These are phyloP conservation scores for Aurelia coerulea DNA, from an alignment of 30 jellyfish, hydroid and myxozoan genomes.

Conservation along the genomic window DNA sequence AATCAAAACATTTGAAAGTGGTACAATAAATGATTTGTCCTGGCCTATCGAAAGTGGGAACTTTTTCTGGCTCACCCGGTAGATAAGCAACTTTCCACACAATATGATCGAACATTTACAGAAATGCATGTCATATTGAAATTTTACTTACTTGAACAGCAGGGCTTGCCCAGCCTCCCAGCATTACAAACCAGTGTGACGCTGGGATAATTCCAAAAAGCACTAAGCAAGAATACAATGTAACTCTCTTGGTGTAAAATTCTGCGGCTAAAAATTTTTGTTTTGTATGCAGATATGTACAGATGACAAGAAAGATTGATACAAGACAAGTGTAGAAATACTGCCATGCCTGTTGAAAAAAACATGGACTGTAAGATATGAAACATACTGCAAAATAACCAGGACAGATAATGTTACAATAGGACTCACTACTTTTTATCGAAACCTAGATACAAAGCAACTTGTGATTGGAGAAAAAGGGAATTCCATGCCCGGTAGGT, in stretches of 20 bases:
- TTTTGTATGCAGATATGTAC: slow-evolving; percentile 50
- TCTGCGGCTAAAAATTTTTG: slow-evolving; percentile 54
- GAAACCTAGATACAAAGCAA: no score
- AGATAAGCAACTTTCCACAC: neutral
- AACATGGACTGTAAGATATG: no score
- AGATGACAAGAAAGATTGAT: slow-evolving; percentile 33
- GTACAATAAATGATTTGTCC: no score
- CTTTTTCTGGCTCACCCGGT: no score
- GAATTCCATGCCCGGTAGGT: no score
- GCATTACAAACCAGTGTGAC: slow-evolving; percentile 77
- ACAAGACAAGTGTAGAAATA: slow-evolving; percentile 79
- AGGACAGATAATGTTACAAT: no score
- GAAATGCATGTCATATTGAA: neutral
- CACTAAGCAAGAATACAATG: slow-evolving; percentile 60
- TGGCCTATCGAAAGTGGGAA: no score
- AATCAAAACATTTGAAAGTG: no score
- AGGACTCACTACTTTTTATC: no score
- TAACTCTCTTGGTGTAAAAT: slow-evolving; percentile 55
- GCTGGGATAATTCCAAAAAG: slow-evolving; percentile 95
- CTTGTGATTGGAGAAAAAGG: no score
- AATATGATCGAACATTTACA: neutral
- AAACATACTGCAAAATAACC: no score
- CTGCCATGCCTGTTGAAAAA: slow-evolving; percentile 41
- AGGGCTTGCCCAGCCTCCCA: slow-evolving; percentile 60
- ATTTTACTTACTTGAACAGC: slow-evolving; percentile 40